Base-by-base conservation (phyloP, 92 coral and sea anemone genomes). In the Epizoanthus ramosus region DNA sequence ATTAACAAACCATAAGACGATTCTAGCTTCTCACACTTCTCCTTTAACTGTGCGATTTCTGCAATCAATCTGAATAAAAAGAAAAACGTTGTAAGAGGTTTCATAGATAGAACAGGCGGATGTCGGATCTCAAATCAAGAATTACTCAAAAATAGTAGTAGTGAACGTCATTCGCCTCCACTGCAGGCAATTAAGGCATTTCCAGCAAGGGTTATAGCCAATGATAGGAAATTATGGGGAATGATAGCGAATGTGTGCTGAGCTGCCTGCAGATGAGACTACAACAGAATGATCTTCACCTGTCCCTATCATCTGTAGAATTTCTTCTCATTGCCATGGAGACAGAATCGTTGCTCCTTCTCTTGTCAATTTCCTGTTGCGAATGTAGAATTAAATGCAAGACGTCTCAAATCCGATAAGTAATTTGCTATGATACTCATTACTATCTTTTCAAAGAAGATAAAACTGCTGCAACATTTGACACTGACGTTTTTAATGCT, bases 281-380 rank as follows among this genome's bases (percentile, higher is more conserved):
- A n/a, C 66, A 60, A 60, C 61, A 59, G 14, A 9, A 19, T 18
- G 17, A 3, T 65, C 12, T 12, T 65, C 33, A 65, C 71, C 71
- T 65, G n/a, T 65, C 43, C 17, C 15, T 65, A 17, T 28, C 71
- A 65, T 65, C 71, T 65, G 43, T 3, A 25, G 45, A 28, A 39
- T 65, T 65, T 28, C 71, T 65, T 65, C 37, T 65, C 71, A 65
- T 65, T 65, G 43, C 70, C 31, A 65, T 37, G 18, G 70, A 65
- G 70, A 28, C 71, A 24, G 71, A 65, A 65, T 65, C 71, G 3
- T 65, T 65, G 71, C 15, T 28, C 24, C 71, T 28, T 65, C 41
- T 37, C 14, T 65, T 65, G 43, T 21, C 71, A 65, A 65, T 65
- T 65, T 65, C 71, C 71, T 65, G 43, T 16, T 25, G 45, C 10